These are phyloP conservation scores for Oopsacas minuta DNA, from an alignment of 37 sponge, comb jelly and placozoan genomes.

Conservation along the genomic window DNA sequence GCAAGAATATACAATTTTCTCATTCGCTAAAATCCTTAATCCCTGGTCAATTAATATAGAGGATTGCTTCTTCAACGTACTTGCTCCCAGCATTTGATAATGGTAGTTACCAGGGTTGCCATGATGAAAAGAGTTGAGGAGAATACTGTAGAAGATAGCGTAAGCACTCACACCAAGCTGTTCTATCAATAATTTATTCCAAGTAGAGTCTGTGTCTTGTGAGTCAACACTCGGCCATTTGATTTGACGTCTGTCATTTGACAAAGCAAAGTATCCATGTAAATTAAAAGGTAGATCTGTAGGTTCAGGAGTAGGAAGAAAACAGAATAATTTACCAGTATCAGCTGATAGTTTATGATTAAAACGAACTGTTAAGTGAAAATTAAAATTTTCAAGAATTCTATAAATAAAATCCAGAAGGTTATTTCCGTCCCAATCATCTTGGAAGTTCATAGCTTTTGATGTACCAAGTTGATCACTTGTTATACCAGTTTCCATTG, in stretches of 20 bases:
- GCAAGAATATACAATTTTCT: background rate
- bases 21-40: background rate
- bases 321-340: background rate
- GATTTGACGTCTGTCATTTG: background rate
- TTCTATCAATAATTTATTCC: background rate
- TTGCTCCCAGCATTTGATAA: background rate
- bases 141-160: background rate
- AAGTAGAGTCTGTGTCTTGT: background rate
- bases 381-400: background rate
- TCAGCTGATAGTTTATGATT: background rate
- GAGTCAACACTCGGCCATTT: background rate
- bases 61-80: background rate
- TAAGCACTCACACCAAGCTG: background rate
- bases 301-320: background rate
- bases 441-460: background rate
- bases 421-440: background rate
- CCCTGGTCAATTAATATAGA: constrained; percentile 7
- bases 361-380: background rate
- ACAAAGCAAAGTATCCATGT: background rate
- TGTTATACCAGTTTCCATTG: constrained; percentile 2
- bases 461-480: background rate
- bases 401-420: background rate
- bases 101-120: background rate
- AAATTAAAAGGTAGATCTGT: background rate
- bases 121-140: background rate